Base-by-base conservation (phyloP, 2,888 invertebrate species). In the Alentia gelatinosa region DNA sequence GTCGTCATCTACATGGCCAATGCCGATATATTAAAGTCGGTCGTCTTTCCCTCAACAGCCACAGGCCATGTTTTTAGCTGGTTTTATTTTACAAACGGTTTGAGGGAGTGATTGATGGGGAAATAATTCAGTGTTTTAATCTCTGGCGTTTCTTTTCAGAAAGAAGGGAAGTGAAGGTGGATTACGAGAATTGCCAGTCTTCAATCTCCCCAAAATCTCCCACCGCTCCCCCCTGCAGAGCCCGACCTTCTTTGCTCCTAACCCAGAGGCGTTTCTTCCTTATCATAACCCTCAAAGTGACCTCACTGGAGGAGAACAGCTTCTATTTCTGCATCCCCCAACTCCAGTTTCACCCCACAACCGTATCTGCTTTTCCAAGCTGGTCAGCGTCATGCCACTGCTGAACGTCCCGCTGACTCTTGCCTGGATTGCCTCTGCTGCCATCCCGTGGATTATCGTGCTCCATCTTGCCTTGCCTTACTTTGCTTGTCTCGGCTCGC, bases 121-220 rank as follows among this genome's bases (percentile, higher is more conserved):
- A 68, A 68, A 68, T 68, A 68, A 68, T 68, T 1, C 23, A 68
- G 68, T 68, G 68, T 68, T 68, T 68, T 68, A 68, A 68, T 68
- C 68, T 30, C 26, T 4, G 68, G 56, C n/a, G 12, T 19, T 56
- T 56, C 56, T 12, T 56, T n/a, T n/a, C n/a, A n/a, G n/a, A n/a
- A n/a, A n/a, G n/a, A n/a, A n/a, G n/a, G n/a, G n/a, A 56, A 56
- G 56, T 56, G 56, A 56, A 56, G 56, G 56, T n/a, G 19, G 19
- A 3, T 56, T n/a, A 19, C 56, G 5, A 5, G 56, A n/a, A 3
- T 3, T 56, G 5, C 56, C n/a, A n/a, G n/a, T n/a, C n/a, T n/a
- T n/a, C n/a, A 3, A 56, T 19, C n/a, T 19, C 56, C n/a, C 56
- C 56, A 56, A 56, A 19, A 56, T n/a, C 56, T 56, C 56, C 56